phyloP scores from a whole-genome alignment of 1,140 invertebrate species.

The Pseudomyrmex pallidus region DNA sequence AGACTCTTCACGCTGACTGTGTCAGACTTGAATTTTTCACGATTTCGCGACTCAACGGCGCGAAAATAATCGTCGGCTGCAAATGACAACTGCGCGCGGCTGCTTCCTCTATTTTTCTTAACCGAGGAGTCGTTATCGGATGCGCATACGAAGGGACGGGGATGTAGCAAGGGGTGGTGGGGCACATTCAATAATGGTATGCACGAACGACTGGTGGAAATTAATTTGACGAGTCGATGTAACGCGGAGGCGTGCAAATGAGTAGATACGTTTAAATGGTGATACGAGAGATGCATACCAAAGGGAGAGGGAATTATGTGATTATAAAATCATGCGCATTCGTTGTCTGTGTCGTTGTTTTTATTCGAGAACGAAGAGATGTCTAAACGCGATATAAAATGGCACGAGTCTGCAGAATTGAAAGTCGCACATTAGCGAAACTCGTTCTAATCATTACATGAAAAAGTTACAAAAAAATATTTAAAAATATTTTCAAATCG shows the following conservation, averaged over 20 bases:
- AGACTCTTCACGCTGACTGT: slow-evolving; percentile 25
- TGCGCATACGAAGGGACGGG: background rate
- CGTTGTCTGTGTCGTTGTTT: background rate
- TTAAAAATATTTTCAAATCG: no score
- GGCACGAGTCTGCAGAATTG: no score
- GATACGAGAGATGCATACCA: slow-evolving; percentile 8
- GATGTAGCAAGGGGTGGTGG: background rate
- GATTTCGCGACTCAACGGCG: slow-evolving; percentile 47
- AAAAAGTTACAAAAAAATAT: no score
- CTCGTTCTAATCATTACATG: no score
- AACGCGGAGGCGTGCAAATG: slow-evolving; percentile 36
- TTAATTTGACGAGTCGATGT: slow-evolving; percentile 55
- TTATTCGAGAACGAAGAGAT: slow-evolving; percentile 20
- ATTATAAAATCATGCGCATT: slow-evolving; percentile 38
- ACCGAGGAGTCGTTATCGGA: slow-evolving; percentile 37
- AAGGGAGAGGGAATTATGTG: background rate
- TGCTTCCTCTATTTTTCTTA: slow-evolving; percentile 46
- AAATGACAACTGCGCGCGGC: slow-evolving; percentile 38
- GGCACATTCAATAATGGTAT: slow-evolving; percentile 45
- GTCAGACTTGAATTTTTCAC: slow-evolving; percentile 48
- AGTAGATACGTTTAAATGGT: slow-evolving; percentile 50
- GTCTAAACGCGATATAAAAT: slow-evolving; percentile 12
- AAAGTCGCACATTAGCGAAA: no score
- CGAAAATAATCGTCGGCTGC: slow-evolving; percentile 50
- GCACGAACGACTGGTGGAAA: slow-evolving; percentile 42